Base-by-base conservation (phyloP, 1,140 invertebrate species). In the Hylaeus volcanicus region DNA sequence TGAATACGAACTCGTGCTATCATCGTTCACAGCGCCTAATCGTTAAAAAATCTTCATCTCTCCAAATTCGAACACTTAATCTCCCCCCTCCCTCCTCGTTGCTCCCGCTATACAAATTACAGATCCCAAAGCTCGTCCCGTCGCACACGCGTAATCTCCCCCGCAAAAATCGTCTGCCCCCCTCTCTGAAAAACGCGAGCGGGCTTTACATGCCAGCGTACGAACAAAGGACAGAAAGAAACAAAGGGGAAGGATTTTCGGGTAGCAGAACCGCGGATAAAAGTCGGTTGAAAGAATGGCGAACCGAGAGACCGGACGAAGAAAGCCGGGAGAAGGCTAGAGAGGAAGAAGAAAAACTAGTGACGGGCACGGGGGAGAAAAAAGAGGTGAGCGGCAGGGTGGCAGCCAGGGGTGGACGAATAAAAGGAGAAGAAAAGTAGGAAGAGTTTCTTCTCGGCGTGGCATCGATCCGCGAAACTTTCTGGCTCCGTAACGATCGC, bases 391-490 rank as follows among this genome's bases (percentile, higher is more conserved):
- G 70, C 73, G 51, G 9, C 51, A 9, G 6, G 51, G 51, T 51
- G 51, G 51, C 11, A 9, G 51, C 6, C 6, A 51, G 51, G 60
- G 68, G 26, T 55, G 65, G 53, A 61, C 14, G 71, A 74, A 43
- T 76, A 87, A 83, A 81, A 69, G 64, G 70, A 48, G 45, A 48
- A 48, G 45, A 48, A 48, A 72, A 81, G 74, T 72, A 60, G 82
- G 71, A 79, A 65, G 74, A 83, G 78, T 85, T 84, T 86, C 84
- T 87, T 78, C 84, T 86, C 26, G 26, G 76, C 74, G 9, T 77
- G 77, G 84, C 83, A 91, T 90, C 90, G 90, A 91, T 91, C 86
- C 88, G 82, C 75, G 83, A 88, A 91, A 90, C 86, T 90, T 91
- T 90, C 87, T 86, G 84, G 82, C 86, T 86, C 65, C 53, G 85